Evolutionary conservation across 2,797 vertebrate species (phyloP).

Genomic region (Potorous gilbertii): DNA sequence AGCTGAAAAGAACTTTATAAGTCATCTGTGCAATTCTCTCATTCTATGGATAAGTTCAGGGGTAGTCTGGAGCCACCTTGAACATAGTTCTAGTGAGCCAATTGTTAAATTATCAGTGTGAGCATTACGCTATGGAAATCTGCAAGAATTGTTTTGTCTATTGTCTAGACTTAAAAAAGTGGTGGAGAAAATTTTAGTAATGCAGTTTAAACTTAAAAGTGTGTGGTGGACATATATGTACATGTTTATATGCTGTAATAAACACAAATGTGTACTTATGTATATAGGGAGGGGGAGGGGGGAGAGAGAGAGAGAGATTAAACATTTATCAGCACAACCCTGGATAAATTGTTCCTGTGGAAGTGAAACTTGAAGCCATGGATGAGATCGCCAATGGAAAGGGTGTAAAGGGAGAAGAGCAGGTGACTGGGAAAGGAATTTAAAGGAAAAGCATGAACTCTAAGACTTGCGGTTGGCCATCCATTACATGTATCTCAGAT

Average conservation of each 20-base stretch:
- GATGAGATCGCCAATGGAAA: background rate
- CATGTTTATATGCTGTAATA: background rate
- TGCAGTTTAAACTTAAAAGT: background rate
- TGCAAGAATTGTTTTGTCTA: background rate
- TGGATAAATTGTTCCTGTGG: background rate
- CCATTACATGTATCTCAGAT: background rate
- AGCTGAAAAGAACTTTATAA: background rate
- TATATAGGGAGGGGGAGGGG: background rate
- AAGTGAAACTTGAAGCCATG: background rate
- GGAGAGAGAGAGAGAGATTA: background rate
- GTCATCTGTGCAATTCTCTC: background rate
- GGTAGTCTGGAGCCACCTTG: background rate
- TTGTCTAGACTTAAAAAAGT: background rate
- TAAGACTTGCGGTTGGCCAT: background rate
- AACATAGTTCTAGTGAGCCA: background rate
- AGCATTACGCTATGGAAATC: background rate
- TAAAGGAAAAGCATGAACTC: background rate
- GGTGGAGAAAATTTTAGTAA: background rate
- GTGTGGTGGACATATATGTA: background rate
- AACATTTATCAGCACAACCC: background rate
- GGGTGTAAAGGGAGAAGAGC: background rate
- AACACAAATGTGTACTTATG: background rate
- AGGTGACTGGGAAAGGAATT: background rate
- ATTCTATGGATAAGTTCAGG: background rate
- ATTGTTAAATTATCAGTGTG: background rate